Evolutionary conservation across 2,113 vertebrate species (phyloP), one percentile per base, ranked within the genome.

Genomic region (Papio anubis): DNA sequence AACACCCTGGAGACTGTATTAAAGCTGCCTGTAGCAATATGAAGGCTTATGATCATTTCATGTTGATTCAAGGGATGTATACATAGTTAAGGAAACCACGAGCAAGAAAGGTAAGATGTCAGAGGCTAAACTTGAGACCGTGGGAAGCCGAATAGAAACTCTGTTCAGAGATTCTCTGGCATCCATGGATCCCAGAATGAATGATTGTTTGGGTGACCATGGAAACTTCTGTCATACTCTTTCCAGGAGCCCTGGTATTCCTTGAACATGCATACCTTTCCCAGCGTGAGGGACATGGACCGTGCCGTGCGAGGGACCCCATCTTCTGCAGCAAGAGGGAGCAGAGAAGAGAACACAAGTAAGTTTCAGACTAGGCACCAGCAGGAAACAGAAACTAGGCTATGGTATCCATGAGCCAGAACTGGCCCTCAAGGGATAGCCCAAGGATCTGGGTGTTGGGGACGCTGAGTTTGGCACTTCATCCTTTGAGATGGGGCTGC

Each of bases 201-300:
- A 66, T 11, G 18, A 40, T 7, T 84, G 57, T 61, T 94, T 96
- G 21, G 14, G 52, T 59, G 21, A 95, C 61, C 45, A 40, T 80
- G 57, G 81, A 85, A 96, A 95, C 32, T 68, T 94, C 64, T 86
- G n/a, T n/a, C 18, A 40, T 38, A 6, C 57, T 92, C 13, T n/a
- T 52, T n/a, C 38, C 52, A 16, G 89, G 48, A 86, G 11, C 30
- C 40, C 20, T 75, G 45, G 70, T 61, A 35, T 59, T 93, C 68
- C 90, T 84, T 76, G 30, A 84, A 75, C 38, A 66, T 81, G 89
- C 98, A 59, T 99, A 99, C 99, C 99, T 99, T 99, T 98, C 99
- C 99, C 98, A 99, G 98, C 25, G 99, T 99, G 96, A 99, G 98
- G 55, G 99, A 99, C 99, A 99, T 99, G 72, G 99, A 99, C 97